Conservation (phyloP, 2,888 invertebrate species). For the Allygus modestus region DNA sequence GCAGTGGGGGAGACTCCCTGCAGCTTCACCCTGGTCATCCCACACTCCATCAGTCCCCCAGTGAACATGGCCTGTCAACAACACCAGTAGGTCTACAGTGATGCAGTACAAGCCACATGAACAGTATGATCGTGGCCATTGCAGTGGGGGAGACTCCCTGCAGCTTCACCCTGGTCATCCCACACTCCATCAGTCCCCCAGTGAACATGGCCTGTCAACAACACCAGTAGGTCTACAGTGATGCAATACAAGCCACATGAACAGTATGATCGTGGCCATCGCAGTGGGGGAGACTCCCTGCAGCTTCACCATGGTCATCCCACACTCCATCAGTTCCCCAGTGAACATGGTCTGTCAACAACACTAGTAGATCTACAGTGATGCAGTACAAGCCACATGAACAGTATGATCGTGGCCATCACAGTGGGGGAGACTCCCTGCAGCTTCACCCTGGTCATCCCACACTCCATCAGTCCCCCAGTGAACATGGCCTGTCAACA, state of each 20-base stretch:
- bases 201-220: slow-evolving; percentile 91
- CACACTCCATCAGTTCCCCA: slow-evolving; percentile 92
- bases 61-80: slow-evolving; percentile 92
- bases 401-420: slow-evolving; percentile 91
- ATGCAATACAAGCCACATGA: slow-evolving; percentile 80
- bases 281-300: slow-evolving; percentile 93
- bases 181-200: slow-evolving; percentile 92
- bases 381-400: slow-evolving; percentile 80
- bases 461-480: slow-evolving; percentile 92
- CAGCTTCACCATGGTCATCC: slow-evolving; percentile 89
- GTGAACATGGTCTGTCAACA: slow-evolving; percentile 91
- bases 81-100: too few relatives aligned
- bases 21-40: slow-evolving; percentile 90
- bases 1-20: slow-evolving; percentile 93
- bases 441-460: slow-evolving; percentile 90
- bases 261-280: slow-evolving; percentile 91
- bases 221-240: too few relatives aligned
- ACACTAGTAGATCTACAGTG: too few relatives aligned
- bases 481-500: slow-evolving; percentile 91
- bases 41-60: slow-evolving; percentile 92
- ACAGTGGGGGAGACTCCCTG: slow-evolving; percentile 93
- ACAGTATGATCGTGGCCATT: slow-evolving; percentile 91
- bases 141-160: slow-evolving; percentile 93
- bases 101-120: slow-evolving; percentile 80
- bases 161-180: slow-evolving; percentile 90